Conservation (phyloP, 2,888 invertebrate species). For the Sinotaia quadrata region DNA sequence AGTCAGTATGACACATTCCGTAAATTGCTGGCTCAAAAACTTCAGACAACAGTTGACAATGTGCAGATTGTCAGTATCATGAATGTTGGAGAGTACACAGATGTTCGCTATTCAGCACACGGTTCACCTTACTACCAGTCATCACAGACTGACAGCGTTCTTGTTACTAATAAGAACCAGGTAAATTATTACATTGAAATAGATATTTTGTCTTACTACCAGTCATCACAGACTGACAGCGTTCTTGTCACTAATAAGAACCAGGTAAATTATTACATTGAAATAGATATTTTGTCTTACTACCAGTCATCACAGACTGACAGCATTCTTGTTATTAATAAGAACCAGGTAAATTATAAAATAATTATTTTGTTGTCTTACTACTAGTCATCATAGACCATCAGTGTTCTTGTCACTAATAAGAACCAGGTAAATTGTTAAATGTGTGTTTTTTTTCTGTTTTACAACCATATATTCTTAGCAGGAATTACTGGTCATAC, state of each 20-base stretch:
- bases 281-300: background rate
- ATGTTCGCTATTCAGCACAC: conserved; percentile 93
- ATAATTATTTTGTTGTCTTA: too few species aligned
- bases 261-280: conserved; percentile 46
- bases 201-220: too few species aligned
- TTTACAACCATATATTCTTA: too few species aligned
- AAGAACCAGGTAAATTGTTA: conserved; percentile 55
- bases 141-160: conserved; percentile 92
- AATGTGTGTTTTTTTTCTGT: too few species aligned
- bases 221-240: too few species aligned
- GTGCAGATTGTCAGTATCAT: conserved; percentile 98
- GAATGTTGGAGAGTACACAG: conserved; percentile 82
- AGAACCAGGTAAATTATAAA: too few species aligned
- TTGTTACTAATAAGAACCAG: conserved; percentile 71
- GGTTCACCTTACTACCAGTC: conserved; percentile 97
- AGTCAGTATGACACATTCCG: conserved; percentile 84
- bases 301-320: background rate
- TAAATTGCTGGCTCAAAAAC: conserved; percentile 88
- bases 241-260: conserved; percentile 77
- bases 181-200: too few species aligned
- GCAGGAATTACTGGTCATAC: too few species aligned
- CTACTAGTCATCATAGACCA: conserved; percentile 92
- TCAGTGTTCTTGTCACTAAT: conserved; percentile 83
- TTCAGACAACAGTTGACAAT: conserved; percentile 86
- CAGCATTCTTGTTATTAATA: too few species aligned